Evolutionary conservation across 2,888 invertebrate species (phyloP).

Genomic region (Nipponacmea schrenckii): DNA sequence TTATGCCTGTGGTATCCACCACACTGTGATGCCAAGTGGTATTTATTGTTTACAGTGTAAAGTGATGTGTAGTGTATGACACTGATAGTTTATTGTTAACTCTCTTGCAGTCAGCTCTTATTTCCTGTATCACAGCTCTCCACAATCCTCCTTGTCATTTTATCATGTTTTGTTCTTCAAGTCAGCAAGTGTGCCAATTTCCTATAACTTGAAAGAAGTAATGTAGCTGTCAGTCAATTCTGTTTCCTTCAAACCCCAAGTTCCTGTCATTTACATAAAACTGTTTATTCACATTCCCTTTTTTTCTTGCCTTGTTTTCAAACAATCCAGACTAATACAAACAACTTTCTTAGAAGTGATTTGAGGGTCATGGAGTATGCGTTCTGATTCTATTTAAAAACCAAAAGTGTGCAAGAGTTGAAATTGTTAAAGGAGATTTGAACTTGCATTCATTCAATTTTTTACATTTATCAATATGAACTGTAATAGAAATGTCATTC

Average conservation of each 20-base stretch:
- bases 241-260: neutral
- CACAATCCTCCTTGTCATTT: neutral
- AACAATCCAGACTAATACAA: neutral
- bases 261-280: slow-evolving; percentile 7
- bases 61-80: neutral
- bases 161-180: neutral
- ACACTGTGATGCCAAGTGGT: too few species aligned
- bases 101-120: neutral
- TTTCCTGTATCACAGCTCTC: slow-evolving; percentile 3
- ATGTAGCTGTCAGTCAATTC: slow-evolving; percentile 1
- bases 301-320: slow-evolving; percentile 1
- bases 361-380: neutral
- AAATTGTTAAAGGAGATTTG: neutral
- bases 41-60: neutral
- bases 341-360: neutral
- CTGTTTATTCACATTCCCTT: neutral
- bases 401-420: slow-evolving; percentile 4
- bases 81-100: slow-evolving; percentile 1
- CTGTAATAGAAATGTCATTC: slow-evolving; percentile 18
- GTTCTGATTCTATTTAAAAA: slow-evolving; percentile 4
- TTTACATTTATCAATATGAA: slow-evolving; percentile 22
- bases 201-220: slow-evolving; percentile 2
- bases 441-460: slow-evolving; percentile 11
- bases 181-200: slow-evolving; percentile 7
- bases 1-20: too few species aligned